Evolutionary conservation across 1,140 invertebrate genomes (phyloP).

Genomic region (Dreissena polymorpha): DNA sequence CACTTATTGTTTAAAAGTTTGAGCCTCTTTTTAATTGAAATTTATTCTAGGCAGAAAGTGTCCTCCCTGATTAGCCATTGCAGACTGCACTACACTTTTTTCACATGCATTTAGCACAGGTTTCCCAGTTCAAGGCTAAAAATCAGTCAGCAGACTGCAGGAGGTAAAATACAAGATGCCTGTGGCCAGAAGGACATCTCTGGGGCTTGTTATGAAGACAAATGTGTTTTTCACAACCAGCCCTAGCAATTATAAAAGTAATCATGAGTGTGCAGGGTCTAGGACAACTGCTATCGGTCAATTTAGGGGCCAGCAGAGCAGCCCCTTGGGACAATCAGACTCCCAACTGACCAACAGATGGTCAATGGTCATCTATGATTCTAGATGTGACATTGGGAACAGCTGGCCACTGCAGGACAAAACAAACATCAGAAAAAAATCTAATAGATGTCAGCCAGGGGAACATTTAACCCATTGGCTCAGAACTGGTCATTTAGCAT

Average conservation of each 20-base stretch:
- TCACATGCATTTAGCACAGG: too few relatives aligned
- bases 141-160: too few relatives aligned
- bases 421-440: constrained; percentile 34
- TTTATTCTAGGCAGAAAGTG: too few relatives aligned
- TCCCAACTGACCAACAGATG: constrained; percentile 31
- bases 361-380: constrained; percentile 46
- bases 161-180: neutral
- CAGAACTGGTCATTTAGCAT: constrained; percentile 25
- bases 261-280: constrained; percentile 32
- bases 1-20: too few relatives aligned
- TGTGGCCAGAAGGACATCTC: constrained; percentile 7
- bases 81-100: too few relatives aligned
- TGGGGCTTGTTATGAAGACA: constrained; percentile 28
- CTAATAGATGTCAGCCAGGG: neutral
- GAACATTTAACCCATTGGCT: neutral
- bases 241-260: neutral
- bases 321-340: neutral
- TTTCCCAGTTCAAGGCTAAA: too few relatives aligned
- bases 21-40: too few relatives aligned
- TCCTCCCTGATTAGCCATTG: too few relatives aligned
- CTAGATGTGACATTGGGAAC: constrained; percentile 22
- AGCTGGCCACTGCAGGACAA: constrained; percentile 26
- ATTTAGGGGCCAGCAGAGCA: constrained; percentile 7
- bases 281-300: constrained; percentile 3
- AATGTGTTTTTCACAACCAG: constrained; percentile 30